Conservation (phyloP, 2,797 vertebrate species). For the Acestrorhynchus altus region DNA sequence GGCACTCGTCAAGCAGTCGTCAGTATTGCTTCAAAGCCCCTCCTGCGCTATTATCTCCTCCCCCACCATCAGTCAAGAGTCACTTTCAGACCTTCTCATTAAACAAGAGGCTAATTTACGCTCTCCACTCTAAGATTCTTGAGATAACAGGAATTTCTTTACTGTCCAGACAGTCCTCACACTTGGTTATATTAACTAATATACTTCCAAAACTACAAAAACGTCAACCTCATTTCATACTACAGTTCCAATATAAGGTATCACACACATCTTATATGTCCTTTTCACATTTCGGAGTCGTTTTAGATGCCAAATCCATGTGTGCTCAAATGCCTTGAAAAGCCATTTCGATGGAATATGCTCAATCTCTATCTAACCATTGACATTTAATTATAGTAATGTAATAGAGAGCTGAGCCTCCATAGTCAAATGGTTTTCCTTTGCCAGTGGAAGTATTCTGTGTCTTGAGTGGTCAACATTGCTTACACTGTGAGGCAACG, state of each 20-base stretch:
- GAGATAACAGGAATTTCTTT: constrained; percentile 13
- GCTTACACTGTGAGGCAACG: neutral
- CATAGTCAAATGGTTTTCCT: neutral
- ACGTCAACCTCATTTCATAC: neutral
- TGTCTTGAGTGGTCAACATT: constrained; percentile 4
- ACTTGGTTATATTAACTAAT: neutral
- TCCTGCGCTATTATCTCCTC: constrained; percentile 47
- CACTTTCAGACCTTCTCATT: constrained; percentile 73
- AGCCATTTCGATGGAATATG: neutral
- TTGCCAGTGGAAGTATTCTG: neutral
- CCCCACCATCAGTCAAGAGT: constrained; percentile 60
- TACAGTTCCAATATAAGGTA: neutral
- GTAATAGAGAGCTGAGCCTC: neutral
- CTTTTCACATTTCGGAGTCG: neutral
- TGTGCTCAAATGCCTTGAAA: neutral
- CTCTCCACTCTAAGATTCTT: neutral
- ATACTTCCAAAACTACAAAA: neutral
- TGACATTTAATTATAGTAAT: neutral
- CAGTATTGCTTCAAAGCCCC: constrained; percentile 52
- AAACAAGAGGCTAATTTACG: constrained; percentile 74
- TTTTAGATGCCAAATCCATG: neutral
- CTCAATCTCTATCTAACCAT: neutral
- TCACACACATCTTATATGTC: neutral
- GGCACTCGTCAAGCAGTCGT: constrained; percentile 36
- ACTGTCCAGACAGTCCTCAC: constrained; percentile 4